Conservation (phyloP, 2,797 vertebrate species). For the Poeciliopsis turneri region DNA sequence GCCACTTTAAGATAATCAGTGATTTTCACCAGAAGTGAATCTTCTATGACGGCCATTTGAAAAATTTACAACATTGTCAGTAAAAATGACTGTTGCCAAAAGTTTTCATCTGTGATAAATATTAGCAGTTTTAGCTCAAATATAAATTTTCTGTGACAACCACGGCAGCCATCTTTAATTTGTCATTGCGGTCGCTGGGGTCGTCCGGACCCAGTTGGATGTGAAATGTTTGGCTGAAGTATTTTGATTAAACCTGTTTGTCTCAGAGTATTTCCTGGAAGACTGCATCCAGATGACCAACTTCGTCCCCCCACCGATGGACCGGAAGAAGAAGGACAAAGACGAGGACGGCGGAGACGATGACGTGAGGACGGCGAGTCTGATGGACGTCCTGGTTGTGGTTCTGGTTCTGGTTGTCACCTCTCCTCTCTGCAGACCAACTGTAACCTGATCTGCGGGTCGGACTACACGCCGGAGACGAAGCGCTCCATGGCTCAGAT, state of each 20-base stretch:
- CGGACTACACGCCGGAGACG: constrained; percentile 89
- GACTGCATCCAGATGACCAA: constrained; percentile 98
- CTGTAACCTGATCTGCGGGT: constrained; percentile 88
- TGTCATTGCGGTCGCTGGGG: too few species aligned
- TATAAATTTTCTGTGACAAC: too few species aligned
- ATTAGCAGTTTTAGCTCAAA: too few species aligned
- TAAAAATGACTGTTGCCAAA: too few species aligned
- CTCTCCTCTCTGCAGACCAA: constrained; percentile 82
- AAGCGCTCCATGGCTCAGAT: constrained; percentile 89
- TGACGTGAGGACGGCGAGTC: constrained; percentile 54
- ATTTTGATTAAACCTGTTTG: not conserved
- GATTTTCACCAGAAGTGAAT: too few species aligned
- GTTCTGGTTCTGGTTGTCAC: not conserved
- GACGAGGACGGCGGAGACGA: constrained; percentile 89
- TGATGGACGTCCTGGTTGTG: not conserved
- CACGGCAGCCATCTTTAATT: too few species aligned
- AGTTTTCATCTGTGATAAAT: too few species aligned
- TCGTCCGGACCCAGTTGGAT: too few species aligned
- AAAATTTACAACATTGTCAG: too few species aligned
- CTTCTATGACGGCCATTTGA: too few species aligned
- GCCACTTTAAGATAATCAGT: too few species aligned
- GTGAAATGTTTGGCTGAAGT: too few species aligned
- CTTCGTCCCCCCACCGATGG: constrained; percentile 90
- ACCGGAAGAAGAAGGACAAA: constrained; percentile 93
- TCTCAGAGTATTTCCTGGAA: constrained; percentile 93